Conservation (phyloP, 2,888 invertebrate genomes). For the Epirrhoe alternata region DNA sequence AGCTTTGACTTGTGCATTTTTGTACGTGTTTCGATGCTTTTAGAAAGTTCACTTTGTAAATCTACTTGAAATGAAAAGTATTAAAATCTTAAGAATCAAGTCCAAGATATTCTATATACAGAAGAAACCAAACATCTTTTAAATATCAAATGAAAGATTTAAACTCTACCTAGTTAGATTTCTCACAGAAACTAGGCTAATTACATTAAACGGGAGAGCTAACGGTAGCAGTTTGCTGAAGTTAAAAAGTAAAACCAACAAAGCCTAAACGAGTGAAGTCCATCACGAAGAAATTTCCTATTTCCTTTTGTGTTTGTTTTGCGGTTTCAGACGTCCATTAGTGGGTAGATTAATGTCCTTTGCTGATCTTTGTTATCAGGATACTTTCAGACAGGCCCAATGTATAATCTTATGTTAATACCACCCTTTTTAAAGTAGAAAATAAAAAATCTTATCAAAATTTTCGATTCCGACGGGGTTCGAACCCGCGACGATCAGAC, state of each 20-base stretch:
- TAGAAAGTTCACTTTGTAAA: background rate
- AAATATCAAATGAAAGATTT: slow-evolving; percentile 4
- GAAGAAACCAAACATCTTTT: background rate
- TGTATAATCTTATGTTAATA: background rate
- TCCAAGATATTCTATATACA: background rate
- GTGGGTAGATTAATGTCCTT: slow-evolving; percentile 19
- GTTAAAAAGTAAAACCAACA: slow-evolving; percentile 29
- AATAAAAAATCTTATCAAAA: too few species aligned
- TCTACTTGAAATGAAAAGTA: too few species aligned
- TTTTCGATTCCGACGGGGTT: too few species aligned
- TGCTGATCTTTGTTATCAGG: slow-evolving; percentile 16
- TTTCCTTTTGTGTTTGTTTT: slow-evolving; percentile 42
- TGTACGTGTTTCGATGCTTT: slow-evolving; percentile 12
- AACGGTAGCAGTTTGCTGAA: slow-evolving; percentile 46
- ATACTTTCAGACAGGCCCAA: background rate
- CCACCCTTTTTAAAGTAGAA: too few species aligned
- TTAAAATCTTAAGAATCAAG: background rate
- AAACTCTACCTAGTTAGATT: slow-evolving; percentile 12
- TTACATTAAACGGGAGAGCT: slow-evolving; percentile 48
- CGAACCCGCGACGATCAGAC: too few species aligned
- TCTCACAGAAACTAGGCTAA: slow-evolving; percentile 43
- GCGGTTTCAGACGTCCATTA: slow-evolving; percentile 29
- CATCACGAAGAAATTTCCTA: slow-evolving; percentile 42
- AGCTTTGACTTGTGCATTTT: slow-evolving; percentile 38
- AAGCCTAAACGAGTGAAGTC: slow-evolving; percentile 46